Conservation (phyloP, 2,797 vertebrate genomes). For the Sebastes kiyomatsui region DNA sequence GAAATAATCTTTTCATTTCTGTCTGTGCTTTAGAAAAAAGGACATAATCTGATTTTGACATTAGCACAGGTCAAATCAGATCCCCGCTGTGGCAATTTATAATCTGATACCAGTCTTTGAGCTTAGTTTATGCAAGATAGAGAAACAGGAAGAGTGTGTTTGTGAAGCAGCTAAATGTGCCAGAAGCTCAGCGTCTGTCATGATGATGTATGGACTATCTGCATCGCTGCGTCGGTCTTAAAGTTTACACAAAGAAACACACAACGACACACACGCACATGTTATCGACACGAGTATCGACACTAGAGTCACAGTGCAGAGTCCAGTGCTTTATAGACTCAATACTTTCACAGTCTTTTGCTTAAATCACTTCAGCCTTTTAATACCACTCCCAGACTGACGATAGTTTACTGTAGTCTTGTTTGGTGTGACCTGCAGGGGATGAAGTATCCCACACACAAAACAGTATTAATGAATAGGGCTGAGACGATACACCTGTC, state of each 20-base stretch:
- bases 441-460: background rate
- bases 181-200: constrained; percentile 11
- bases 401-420: background rate
- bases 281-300: background rate
- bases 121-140: background rate
- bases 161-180: constrained; percentile 2
- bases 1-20: constrained; percentile 2
- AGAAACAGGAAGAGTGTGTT: constrained; percentile 4
- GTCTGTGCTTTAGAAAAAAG: background rate
- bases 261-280: background rate
- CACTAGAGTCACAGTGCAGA: background rate
- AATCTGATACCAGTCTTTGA: constrained; percentile 10
- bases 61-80: constrained; percentile 24
- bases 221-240: background rate
- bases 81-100: background rate
- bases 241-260: background rate
- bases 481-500: accelerated
- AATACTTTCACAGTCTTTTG: background rate
- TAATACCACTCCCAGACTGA: background rate
- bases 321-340: background rate
- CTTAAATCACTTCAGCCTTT: background rate
- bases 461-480: background rate
- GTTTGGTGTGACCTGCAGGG: background rate
- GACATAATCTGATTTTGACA: background rate
- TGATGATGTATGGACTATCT: constrained; percentile 6